Conservation (phyloP, 2,113 vertebrate species). For the Neofelis nebulosa region DNA sequence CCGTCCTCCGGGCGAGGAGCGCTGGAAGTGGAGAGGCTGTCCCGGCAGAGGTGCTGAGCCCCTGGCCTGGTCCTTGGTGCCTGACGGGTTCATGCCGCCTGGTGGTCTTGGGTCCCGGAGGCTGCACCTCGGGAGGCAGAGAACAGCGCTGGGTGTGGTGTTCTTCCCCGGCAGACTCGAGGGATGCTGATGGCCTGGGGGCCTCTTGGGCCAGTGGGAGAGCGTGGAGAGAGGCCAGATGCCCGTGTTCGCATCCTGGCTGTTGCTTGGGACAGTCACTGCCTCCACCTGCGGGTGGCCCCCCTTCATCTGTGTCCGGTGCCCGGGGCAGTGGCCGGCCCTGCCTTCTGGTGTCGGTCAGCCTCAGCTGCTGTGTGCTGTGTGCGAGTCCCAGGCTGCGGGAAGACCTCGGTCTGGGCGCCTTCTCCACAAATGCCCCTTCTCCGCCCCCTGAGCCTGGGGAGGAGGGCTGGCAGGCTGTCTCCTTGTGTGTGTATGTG, state of each 20-base stretch:
- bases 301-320: background rate
- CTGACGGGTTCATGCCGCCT: rapidly evolving
- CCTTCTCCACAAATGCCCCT: background rate
- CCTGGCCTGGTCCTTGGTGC: background rate
- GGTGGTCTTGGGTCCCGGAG: background rate
- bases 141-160: rapidly evolving
- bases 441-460: background rate
- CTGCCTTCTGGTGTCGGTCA: rapidly evolving
- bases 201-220: background rate
- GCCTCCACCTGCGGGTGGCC: background rate
- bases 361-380: rapidly evolving
- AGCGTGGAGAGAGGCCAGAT: background rate
- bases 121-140: no score
- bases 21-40: background rate
- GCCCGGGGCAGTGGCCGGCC: no score
- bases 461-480: background rate
- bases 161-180: no score
- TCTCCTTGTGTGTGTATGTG: no score
- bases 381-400: background rate
- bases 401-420: background rate
- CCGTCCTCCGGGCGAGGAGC: no score
- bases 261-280: background rate
- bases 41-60: background rate
- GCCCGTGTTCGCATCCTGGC: rapidly evolving
- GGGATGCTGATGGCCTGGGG: background rate